Evolutionary conservation across 2,888 invertebrate species (phyloP).

Genomic region (Nomada lathburiana): DNA sequence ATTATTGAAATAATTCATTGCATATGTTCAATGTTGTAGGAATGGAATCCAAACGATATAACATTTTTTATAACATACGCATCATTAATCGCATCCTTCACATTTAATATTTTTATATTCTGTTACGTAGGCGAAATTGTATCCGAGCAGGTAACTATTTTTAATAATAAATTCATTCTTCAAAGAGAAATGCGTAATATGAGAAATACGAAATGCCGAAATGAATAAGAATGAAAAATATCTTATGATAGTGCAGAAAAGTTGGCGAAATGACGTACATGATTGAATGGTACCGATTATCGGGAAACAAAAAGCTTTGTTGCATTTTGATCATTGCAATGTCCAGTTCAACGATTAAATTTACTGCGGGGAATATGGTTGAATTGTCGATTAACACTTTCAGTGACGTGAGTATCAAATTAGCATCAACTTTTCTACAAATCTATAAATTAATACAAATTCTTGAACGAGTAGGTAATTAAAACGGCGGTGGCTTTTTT

Average conservation of each 20-base stretch:
- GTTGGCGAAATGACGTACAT: conserved; percentile 64
- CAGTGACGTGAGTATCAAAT: conserved; percentile 56
- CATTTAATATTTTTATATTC: conserved; percentile 77
- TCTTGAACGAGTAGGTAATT: conserved; percentile 52
- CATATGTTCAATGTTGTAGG: conserved; percentile 12
- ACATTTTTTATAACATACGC: conserved; percentile 60
- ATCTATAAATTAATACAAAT: neutral
- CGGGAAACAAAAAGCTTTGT: conserved; percentile 51
- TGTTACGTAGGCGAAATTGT: conserved; percentile 78
- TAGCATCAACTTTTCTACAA: neutral
- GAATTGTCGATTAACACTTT: conserved; percentile 74
- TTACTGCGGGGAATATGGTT: conserved; percentile 77
- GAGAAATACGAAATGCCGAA: neutral
- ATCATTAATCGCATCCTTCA: conserved; percentile 71
- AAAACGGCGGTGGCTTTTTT: conserved; percentile 67
- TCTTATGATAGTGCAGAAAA: conserved; percentile 48
- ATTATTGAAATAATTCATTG: neutral
- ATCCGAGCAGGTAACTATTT: conserved; percentile 67
- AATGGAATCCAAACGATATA: conserved; percentile 29
- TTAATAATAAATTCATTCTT: neutral
- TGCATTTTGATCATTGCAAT: conserved; percentile 72
- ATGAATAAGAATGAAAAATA: neutral
- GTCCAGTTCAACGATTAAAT: conserved; percentile 71
- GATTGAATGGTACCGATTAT: conserved; percentile 70
- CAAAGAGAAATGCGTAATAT: no score